Evolutionary conservation across 2,113 vertebrate species (phyloP), one percentile per base, ranked within the genome.

Genomic region (Poeciliopsis occidentalis): DNA sequence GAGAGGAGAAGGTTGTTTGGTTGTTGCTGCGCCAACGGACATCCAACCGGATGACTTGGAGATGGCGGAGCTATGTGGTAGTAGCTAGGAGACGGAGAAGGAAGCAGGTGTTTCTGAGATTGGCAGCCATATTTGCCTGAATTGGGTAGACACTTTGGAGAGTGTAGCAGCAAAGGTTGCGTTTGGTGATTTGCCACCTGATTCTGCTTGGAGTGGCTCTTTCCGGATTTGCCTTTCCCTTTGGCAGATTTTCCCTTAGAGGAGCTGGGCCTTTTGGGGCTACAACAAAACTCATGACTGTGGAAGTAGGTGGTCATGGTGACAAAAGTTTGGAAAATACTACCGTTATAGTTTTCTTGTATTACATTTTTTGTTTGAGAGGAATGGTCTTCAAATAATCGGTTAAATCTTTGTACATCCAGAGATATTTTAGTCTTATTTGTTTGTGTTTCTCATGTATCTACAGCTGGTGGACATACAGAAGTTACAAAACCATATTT

Each of bases 301-400:
- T 93, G 91, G 80, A 90, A 94, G 82, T 93, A 93, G 69, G 92
- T 90, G 37, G 89, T 94, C 95, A 95, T 95, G 63, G 68, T 79
- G 77, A 26, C 31, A 62, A 76, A 67, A 2, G 71, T 61, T 7
- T 64, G 3, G 24, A 57, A n/a, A 57, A 57, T 8, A 10, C 37
- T 62, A 32, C 62, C 24, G n/a, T 71, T 34, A 26, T 68, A 39
- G 26, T 67, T 73, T 37, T 27, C 29, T 54, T 73, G 79, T 32
- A 78, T 57, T 41, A 41, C 71, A 57, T 63, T 29, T 4, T 78
- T 29, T 30, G 34, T 60, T 82, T 83, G 63, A 70, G 51, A 64
- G 29, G 67, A 24, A 79, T 75, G 77, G 69, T 88, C 67, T 65
- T 79, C 6, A n/a, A 54, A 79, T 67, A 81, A 89, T 64, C 47